phyloP scores from a whole-genome alignment of 2,888 invertebrate species.

The Syritta pipiens region DNA sequence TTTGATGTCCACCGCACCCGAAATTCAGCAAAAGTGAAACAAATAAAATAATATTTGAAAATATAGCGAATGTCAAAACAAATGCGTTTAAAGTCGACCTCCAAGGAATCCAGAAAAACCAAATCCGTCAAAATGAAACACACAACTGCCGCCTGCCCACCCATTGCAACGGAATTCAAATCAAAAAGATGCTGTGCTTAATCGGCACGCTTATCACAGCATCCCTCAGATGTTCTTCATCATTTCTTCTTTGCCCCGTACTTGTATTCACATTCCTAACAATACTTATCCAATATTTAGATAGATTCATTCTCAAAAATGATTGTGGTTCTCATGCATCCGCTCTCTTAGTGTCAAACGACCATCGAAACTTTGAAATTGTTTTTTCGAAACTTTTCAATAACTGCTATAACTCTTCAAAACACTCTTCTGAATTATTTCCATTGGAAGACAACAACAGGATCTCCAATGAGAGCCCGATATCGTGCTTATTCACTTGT shows the following conservation, averaged over 20 bases:
- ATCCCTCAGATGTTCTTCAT: too few species aligned
- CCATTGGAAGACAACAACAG: background rate
- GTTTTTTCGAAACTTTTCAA: too few species aligned
- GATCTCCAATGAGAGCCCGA: background rate
- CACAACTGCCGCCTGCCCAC: slow-evolving; percentile 22
- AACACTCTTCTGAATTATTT: too few species aligned
- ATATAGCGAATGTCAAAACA: slow-evolving; percentile 75
- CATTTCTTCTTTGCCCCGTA: too few species aligned
- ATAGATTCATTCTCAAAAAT: too few species aligned
- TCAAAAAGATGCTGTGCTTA: background rate
- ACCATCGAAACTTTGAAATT: too few species aligned
- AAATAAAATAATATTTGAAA: slow-evolving; percentile 77
- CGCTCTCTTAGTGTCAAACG: too few species aligned
- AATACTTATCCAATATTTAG: too few species aligned
- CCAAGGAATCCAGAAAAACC: slow-evolving; percentile 75
- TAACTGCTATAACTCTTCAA: too few species aligned
- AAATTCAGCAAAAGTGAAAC: slow-evolving; percentile 3
- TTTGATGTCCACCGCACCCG: background rate
- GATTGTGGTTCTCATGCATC: too few species aligned
- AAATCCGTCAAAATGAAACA: slow-evolving; percentile 78
- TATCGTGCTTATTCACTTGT: background rate
- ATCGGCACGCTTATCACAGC: too few species aligned
- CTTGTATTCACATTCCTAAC: too few species aligned
- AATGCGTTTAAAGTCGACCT: slow-evolving; percentile 73
- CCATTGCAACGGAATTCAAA: background rate